Percentiles rank a stretch among this genome's conserved stretches.
Evolutionary conservation across 2,888 invertebrate species (phyloP).

Genomic region (Caenorhabditis sp.): DNA sequence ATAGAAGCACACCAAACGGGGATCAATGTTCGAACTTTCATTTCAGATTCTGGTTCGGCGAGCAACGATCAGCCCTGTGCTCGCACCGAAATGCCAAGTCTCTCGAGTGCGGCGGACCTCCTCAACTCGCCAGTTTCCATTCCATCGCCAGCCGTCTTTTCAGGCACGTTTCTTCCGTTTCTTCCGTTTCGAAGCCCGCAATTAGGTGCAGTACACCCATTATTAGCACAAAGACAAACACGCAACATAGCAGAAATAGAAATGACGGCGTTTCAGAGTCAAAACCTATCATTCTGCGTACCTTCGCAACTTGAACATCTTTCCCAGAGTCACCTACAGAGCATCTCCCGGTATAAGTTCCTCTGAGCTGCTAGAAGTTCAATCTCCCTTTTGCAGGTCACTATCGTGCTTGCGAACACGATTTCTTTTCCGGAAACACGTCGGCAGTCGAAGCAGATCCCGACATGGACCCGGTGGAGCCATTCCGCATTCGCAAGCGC

Average conservation of each 20-base stretch:
- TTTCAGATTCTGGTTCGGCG: constrained; percentile 68
- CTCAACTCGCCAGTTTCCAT: constrained; percentile 58
- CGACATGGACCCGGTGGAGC: constrained; percentile 70
- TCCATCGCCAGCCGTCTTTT: constrained; percentile 64
- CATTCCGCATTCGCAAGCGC: constrained; percentile 70
- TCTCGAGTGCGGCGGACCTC: constrained; percentile 56
- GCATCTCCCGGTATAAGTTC: no score
- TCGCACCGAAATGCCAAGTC: constrained; percentile 36
- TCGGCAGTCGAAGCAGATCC: constrained; percentile 69
- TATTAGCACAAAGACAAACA: background rate
- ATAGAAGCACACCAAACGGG: background rate
- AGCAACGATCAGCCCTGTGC: constrained; percentile 63
- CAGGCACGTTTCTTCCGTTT: no score
- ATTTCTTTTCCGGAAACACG: constrained; percentile 62
- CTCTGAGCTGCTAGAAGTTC: no score
- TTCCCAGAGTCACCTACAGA: constrained; percentile 72
- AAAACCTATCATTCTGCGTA: constrained; percentile 77
- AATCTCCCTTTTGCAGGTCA: no score
- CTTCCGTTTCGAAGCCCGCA: background rate
- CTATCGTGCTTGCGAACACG: constrained; percentile 78
- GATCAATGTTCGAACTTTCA: no score
- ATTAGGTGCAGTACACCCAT: background rate
- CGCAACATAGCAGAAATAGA: constrained; percentile 8
- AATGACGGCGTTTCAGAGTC: constrained; percentile 64
- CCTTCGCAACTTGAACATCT: constrained; percentile 71